A percentile compares a stretch with the other conserved stretches of the same genome.
Evolutionary conservation across 1,140 invertebrate genomes (phyloP).

Genomic region (Nephila pilipes): DNA sequence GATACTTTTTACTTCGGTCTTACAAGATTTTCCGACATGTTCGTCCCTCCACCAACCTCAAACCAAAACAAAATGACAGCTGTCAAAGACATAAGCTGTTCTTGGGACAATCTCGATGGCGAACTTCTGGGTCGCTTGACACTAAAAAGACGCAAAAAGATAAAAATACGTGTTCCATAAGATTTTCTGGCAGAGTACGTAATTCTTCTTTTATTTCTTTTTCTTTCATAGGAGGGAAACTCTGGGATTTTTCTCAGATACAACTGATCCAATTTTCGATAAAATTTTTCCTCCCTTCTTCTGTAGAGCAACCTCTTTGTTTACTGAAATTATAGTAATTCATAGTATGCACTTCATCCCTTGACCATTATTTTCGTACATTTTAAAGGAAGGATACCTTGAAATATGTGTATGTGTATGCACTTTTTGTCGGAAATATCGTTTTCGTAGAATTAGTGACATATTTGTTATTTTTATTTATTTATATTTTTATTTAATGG

Average conservation of each 20-base stretch:
- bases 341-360: too few relatives aligned
- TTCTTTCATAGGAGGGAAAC: neutral
- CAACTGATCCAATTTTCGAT: conserved; percentile 2
- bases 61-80: conserved; percentile 54
- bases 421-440: too few relatives aligned
- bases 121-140: neutral
- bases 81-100: conserved; percentile 51
- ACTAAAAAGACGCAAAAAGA: conserved; percentile 29
- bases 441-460: too few relatives aligned
- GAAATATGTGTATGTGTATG: too few relatives aligned
- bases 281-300: neutral
- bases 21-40: neutral
- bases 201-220: conserved; percentile 27
- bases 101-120: conserved; percentile 23
- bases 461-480: too few relatives aligned
- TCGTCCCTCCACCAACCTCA: neutral
- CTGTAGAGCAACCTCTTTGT: too few relatives aligned
- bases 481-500: too few relatives aligned
- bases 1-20: neutral
- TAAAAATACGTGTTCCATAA: neutral
- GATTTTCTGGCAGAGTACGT: conserved; percentile 18
- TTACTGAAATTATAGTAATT: too few relatives aligned
- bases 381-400: too few relatives aligned
- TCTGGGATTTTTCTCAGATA: neutral
- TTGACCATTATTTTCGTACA: too few relatives aligned